Evolutionary conservation across 2,888 invertebrate genomes (phyloP).

Genomic region (Shargacucullia verbasci): DNA sequence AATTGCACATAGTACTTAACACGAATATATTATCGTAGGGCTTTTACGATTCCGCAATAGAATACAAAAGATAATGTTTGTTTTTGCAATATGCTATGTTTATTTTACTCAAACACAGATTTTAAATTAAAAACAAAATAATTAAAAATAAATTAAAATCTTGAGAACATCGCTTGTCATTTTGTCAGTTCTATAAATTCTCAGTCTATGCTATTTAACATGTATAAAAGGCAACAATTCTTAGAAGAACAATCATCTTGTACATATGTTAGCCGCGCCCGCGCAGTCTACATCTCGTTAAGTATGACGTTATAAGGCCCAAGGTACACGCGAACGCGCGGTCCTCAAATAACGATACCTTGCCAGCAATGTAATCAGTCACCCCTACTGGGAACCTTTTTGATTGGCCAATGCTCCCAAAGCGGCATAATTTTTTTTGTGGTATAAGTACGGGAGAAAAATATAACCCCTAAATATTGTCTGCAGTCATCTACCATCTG

Average conservation of each 20-base stretch:
- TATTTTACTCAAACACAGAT: too few species aligned
- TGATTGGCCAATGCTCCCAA: too few species aligned
- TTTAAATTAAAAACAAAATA: not conserved
- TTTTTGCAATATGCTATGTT: too few species aligned
- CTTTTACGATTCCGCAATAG: not conserved
- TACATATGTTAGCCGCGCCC: conserved; percentile 24
- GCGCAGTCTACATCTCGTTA: conserved; percentile 32
- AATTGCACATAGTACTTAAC: not conserved
- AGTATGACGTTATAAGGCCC: conserved; percentile 18
- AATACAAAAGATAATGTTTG: too few species aligned
- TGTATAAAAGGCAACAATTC: conserved; percentile 31
- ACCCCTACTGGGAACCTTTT: too few species aligned
- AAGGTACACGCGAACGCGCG: conserved; percentile 1
- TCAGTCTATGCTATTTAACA: conserved; percentile 12
- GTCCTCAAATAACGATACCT: too few species aligned
- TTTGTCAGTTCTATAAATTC: conserved; percentile 18
- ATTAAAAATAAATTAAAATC: too few species aligned
- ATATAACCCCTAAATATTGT: too few species aligned
- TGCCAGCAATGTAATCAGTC: too few species aligned
- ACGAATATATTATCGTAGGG: not conserved
- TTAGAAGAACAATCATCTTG: conserved; percentile 38
- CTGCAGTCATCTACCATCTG: too few species aligned
- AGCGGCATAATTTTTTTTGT: too few species aligned
- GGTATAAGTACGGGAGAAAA: too few species aligned
- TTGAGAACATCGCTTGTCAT: not conserved